Evolutionary conservation across 2,888 invertebrate species (phyloP).

Genomic region (Melipona beecheii): DNA sequence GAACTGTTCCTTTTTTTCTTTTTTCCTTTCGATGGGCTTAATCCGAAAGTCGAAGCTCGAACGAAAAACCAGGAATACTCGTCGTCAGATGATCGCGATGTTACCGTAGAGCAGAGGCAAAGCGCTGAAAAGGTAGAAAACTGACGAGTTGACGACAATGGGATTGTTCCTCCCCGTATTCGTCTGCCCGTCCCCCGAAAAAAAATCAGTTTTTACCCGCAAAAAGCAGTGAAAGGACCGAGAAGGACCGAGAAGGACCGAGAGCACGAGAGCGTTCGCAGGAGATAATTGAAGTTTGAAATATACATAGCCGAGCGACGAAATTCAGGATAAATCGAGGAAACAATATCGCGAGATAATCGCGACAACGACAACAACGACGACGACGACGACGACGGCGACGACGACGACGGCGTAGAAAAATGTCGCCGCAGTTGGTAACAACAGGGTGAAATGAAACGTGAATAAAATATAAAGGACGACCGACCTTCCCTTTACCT

Average conservation of each 20-base stretch:
- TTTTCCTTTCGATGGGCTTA: too few species aligned
- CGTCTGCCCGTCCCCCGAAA: not conserved
- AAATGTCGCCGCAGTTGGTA: conserved; percentile 27
- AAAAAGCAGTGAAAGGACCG: not conserved
- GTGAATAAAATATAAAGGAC: conserved; percentile 77
- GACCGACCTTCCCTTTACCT: conserved; percentile 24
- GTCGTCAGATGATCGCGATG: not conserved
- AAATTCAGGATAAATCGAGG: conserved; percentile 40
- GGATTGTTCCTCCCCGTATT: not conserved
- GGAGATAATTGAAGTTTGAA: conserved; percentile 50
- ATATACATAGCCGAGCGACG: conserved; percentile 30
- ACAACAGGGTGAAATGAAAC: conserved; percentile 68
- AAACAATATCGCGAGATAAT: conserved; percentile 50
- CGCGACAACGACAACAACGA: not conserved
- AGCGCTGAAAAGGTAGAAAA: not conserved
- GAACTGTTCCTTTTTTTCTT: not conserved
- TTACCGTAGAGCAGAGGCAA: not conserved
- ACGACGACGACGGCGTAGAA: not conserved
- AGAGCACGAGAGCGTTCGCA: not conserved
- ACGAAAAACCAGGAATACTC: not conserved
- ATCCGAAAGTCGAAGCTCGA: too few species aligned
- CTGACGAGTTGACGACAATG: not conserved
- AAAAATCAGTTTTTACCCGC: not conserved
- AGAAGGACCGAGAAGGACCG: too few species aligned
- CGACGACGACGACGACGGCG: too few species aligned